phyloP scores from a whole-genome alignment of 2,888 invertebrate species.

The Volucella inanis region DNA sequence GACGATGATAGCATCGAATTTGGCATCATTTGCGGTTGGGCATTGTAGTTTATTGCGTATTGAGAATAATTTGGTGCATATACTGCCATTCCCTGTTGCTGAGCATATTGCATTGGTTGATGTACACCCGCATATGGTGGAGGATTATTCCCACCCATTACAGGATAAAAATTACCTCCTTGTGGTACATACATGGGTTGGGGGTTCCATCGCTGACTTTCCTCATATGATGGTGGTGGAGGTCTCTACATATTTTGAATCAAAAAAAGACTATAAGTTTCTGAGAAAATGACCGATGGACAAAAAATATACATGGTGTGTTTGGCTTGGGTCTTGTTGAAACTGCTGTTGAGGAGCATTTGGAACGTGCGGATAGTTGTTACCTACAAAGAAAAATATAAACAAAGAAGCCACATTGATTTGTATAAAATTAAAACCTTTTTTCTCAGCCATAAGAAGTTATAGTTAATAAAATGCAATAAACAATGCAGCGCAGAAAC shows the following conservation, averaged over 20 bases:
- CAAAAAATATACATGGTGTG: slow-evolving; percentile 50
- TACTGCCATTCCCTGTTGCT: slow-evolving; percentile 35
- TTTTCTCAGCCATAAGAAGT: slow-evolving; percentile 57
- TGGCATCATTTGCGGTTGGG: slow-evolving; percentile 50
- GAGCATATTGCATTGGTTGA: slow-evolving; percentile 76
- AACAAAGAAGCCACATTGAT: background rate
- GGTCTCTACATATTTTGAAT: slow-evolving; percentile 76
- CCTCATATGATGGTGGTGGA: slow-evolving; percentile 82
- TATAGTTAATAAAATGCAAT: slow-evolving; percentile 1
- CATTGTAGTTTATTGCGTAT: slow-evolving; percentile 39
- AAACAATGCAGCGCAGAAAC: slow-evolving; percentile 11
- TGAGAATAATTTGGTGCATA: slow-evolving; percentile 51
- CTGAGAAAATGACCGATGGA: background rate
- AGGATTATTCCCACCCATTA: slow-evolving; percentile 45
- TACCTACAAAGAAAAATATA: slow-evolving; percentile 30
- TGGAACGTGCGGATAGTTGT: slow-evolving; percentile 51
- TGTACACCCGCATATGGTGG: slow-evolving; percentile 78
- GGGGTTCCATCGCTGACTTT: slow-evolving; percentile 78
- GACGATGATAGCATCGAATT: slow-evolving; percentile 29
- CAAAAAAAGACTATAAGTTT: background rate
- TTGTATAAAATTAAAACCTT: slow-evolving; percentile 31
- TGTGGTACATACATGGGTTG: slow-evolving; percentile 52
- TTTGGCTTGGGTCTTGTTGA: slow-evolving; percentile 44
- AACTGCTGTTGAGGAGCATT: slow-evolving; percentile 56
- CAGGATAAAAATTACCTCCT: slow-evolving; percentile 41